phyloP scores from a whole-genome alignment of 2,888 invertebrate species.

The Nomada ruficornis region DNA sequence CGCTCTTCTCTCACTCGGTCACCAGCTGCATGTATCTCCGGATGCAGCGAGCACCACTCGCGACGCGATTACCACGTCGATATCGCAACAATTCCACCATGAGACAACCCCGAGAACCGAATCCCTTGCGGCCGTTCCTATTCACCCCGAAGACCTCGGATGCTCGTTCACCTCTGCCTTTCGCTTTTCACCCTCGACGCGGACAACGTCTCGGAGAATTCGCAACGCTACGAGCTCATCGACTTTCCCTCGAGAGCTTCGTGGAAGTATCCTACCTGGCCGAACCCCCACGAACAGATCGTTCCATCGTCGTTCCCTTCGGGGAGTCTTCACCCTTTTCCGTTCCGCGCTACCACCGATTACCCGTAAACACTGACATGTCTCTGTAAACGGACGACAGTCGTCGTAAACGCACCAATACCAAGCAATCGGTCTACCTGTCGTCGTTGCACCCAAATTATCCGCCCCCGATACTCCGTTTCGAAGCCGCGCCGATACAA shows the following conservation, averaged over 20 bases:
- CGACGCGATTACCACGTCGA: slow-evolving; percentile 51
- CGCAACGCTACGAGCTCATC: not conserved
- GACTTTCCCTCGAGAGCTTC: slow-evolving; percentile 1
- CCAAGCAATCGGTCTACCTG: slow-evolving; percentile 9
- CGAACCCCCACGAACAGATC: not conserved
- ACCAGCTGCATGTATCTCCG: slow-evolving; percentile 56
- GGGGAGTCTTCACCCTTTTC: too few relatives aligned
- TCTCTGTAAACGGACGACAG: not conserved
- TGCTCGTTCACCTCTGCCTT: not conserved
- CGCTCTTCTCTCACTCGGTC: slow-evolving; percentile 64
- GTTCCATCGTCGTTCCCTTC: not conserved
- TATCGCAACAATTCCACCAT: slow-evolving; percentile 48
- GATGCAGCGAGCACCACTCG: slow-evolving; percentile 54
- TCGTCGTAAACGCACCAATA: too few relatives aligned
- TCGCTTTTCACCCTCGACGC: not conserved
- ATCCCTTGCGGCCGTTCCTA: slow-evolving; percentile 4
- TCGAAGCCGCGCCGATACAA: not conserved
- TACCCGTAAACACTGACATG: slow-evolving; percentile 12
- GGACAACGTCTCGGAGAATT: too few relatives aligned
- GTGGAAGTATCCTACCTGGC: not conserved
- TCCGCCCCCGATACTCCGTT: not conserved
- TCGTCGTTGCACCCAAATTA: not conserved
- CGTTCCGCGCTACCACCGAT: not conserved
- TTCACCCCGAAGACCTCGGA: not conserved
- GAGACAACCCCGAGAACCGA: slow-evolving; percentile 53